These are phyloP conservation scores for Platysteira castanea DNA, from an alignment of 2,113 vertebrate genomes.

Conservation along the genomic window DNA sequence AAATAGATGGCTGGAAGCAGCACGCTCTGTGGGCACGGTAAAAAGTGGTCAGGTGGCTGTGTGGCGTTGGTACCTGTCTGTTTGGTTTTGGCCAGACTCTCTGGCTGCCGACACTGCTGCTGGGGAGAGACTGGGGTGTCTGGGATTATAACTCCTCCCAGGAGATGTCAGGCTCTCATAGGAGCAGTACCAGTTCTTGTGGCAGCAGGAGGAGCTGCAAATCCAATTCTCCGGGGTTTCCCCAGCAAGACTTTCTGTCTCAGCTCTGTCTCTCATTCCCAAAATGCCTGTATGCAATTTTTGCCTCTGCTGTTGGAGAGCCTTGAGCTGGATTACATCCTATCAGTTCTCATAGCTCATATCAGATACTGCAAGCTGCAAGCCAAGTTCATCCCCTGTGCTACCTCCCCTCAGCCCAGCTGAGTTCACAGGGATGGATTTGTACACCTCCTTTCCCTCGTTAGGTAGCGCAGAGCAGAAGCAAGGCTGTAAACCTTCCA, in stretches of 20 bases:
- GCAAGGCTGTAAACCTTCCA: neutral
- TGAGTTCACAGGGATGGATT: neutral
- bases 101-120: neutral
- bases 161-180: neutral
- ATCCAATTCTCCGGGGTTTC: neutral
- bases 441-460: neutral
- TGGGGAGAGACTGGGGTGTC: neutral
- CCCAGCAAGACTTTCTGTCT: neutral
- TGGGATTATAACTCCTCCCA: neutral
- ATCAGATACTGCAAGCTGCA: neutral
- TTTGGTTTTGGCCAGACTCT: neutral
- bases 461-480: neutral
- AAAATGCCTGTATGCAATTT: neutral
- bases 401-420: neutral
- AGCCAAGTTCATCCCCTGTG: neutral
- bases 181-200: neutral
- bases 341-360: neutral
- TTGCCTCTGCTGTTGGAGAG: neutral
- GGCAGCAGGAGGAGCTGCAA: neutral
- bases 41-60: neutral
- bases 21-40: neutral
- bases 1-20: neutral
- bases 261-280: neutral
- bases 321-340: neutral
- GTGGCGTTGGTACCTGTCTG: neutral